Percentiles rank a stretch among this genome's conserved stretches.
These are phyloP conservation scores for Pandemis heparana DNA, from an alignment of 2,888 invertebrate species.

Conservation along the genomic window DNA sequence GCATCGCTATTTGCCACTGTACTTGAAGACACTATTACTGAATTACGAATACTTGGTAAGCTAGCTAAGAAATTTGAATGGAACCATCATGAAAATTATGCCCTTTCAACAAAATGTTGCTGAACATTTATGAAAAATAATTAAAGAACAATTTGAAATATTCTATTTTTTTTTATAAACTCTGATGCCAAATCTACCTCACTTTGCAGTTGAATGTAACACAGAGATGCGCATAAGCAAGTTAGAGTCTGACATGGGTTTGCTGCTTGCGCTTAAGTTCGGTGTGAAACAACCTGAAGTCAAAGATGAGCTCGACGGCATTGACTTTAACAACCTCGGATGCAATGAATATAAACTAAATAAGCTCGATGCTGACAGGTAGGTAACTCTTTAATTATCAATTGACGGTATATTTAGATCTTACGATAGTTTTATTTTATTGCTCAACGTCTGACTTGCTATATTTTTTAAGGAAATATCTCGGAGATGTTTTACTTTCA, in stretches of 20 bases:
- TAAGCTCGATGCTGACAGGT: constrained; percentile 71
- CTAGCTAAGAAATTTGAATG: not conserved
- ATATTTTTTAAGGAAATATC: constrained; percentile 53
- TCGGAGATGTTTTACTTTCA: constrained; percentile 50
- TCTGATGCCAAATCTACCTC: not conserved
- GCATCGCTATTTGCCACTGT: constrained; percentile 61
- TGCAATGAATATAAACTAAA: constrained; percentile 63
- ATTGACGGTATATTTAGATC: too few relatives aligned
- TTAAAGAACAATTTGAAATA: too few relatives aligned
- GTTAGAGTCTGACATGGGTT: constrained; percentile 54
- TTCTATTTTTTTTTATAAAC: not conserved
- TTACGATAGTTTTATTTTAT: too few relatives aligned
- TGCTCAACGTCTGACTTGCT: not conserved
- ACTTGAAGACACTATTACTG: constrained; percentile 63
- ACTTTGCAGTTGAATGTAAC: constrained; percentile 62
- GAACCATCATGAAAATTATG: too few relatives aligned
- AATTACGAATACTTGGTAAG: constrained; percentile 65
- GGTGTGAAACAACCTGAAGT: constrained; percentile 51
- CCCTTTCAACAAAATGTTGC: too few relatives aligned
- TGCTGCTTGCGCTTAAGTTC: constrained; percentile 59
- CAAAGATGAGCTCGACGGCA: constrained; percentile 58
- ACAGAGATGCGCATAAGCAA: constrained; percentile 56
- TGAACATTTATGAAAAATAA: too few relatives aligned
- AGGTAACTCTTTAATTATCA: constrained; percentile 53
- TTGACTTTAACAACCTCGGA: constrained; percentile 56